Evolutionary conservation across 2,113 vertebrate genomes (phyloP).

Genomic region (Opisthocomus hoazin): DNA sequence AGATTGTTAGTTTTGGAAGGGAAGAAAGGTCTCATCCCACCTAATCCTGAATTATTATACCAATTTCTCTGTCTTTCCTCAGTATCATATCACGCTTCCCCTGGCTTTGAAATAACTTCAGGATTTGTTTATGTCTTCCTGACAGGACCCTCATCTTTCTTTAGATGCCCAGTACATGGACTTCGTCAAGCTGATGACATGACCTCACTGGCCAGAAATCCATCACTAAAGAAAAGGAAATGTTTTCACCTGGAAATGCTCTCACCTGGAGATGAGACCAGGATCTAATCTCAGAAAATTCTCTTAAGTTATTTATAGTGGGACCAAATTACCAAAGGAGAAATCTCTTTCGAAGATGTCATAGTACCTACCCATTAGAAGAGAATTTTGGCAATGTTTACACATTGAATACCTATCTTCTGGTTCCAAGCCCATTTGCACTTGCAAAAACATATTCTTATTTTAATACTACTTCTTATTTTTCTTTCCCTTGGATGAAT

Average conservation of each 20-base stretch:
- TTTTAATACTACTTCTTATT: background rate
- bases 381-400: background rate
- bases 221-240: slow-evolving; percentile 43
- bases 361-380: background rate
- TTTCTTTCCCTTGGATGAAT: background rate
- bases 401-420: background rate
- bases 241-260: background rate
- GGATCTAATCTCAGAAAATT: background rate
- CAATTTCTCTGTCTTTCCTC: slow-evolving; percentile 57
- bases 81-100: slow-evolving; percentile 40
- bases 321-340: background rate
- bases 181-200: slow-evolving; percentile 59
- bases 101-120: slow-evolving; percentile 24
- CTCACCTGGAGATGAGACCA: slow-evolving; percentile 3
- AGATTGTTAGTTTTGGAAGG: slow-evolving; percentile 47
- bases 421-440: background rate
- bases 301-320: background rate
- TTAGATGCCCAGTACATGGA: slow-evolving; percentile 49
- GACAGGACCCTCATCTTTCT: slow-evolving; percentile 55
- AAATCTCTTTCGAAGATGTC: background rate
- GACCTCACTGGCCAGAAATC: slow-evolving; percentile 48
- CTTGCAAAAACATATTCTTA: background rate
- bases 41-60: slow-evolving; percentile 62
- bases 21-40: slow-evolving; percentile 52
- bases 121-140: slow-evolving; percentile 63